Evolutionary conservation across 2,113 vertebrate species (phyloP), one percentile per base, ranked within the genome.

Genomic region (Isurus oxyrinchus): DNA sequence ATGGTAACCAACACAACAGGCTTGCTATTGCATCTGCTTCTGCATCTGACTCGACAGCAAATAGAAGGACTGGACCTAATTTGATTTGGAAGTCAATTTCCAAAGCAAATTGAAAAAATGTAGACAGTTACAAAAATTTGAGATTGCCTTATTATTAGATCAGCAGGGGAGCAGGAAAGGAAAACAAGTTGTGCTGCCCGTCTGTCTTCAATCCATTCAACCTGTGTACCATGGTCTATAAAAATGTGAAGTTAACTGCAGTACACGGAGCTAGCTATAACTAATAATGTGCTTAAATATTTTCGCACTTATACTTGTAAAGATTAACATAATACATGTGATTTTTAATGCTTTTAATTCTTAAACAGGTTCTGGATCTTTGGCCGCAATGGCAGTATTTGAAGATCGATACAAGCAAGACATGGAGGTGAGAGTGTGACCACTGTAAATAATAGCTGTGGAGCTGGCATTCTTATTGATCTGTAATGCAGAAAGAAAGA

Each of bases 341-440:
- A 53, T 96, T 55, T 90, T 11, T 90, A 40, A 31, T 96, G 35
- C 2, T 5, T 95, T 25, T 96, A 66, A 86, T 57, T 13, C 96
- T 97, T 13, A 97, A 95, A 0, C 96, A 99, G 99, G 99, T 95
- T 99, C 99, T 72, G 99, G 99, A 13, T 99, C 99, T 0, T 97
- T 99, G 96, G 99, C 99, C 86, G 99, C 99, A 67, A 99, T 99
- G 99, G 99, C 99, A 0, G 98, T 99, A 35, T 99, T 99, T 97
- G 99, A 99, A 97, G 99, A 99, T 97, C 98, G 99, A 96, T 99
- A 98, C 97, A 99, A 98, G 96, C 98, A 98, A 0, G 98, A 99
- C 96, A 98, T 99, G 99, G 99, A 99, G 98, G 99, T 99, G 97
- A 97, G 97, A 97, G 86, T 19, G 14, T 81, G 25, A 16, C 44